These are phyloP conservation scores for Myxocyprinus asiaticus DNA, from an alignment of 2,113 vertebrate species.

Conservation along the genomic window DNA sequence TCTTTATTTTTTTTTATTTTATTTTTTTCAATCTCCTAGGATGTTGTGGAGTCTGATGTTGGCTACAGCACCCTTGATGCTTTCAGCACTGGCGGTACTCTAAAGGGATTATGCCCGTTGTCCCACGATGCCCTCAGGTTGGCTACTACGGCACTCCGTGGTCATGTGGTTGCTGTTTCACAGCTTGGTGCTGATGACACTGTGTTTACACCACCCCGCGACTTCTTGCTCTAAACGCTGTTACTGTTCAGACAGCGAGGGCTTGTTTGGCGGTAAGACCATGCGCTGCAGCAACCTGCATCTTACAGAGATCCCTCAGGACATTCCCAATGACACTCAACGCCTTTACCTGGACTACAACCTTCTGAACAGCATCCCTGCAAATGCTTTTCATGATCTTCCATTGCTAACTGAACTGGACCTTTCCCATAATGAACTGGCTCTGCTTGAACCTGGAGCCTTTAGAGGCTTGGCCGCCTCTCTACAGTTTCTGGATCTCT, in stretches of 20 bases:
- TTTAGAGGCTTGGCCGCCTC: constrained; percentile 84
- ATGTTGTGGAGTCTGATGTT: constrained; percentile 60
- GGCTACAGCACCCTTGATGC: constrained; percentile 31
- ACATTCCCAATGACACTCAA: constrained; percentile 91
- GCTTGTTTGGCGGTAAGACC: constrained; percentile 75
- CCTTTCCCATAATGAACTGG: constrained; percentile 89
- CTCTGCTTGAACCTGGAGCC: constrained; percentile 81
- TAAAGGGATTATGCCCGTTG: constrained; percentile 65
- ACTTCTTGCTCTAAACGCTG: constrained; percentile 83
- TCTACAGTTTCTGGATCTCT: constrained; percentile 86
- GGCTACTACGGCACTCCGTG: constrained; percentile 74
- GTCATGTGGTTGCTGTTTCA: constrained; percentile 83
- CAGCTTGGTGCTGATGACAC: constrained; percentile 83
- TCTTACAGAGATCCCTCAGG: constrained; percentile 84
- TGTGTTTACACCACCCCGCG: constrained; percentile 74
- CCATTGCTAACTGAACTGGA: constrained; percentile 87
- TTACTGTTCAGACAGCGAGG: constrained; percentile 86
- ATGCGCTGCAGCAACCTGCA: constrained; percentile 92
- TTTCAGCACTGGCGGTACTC: constrained; percentile 49
- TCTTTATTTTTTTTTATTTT: no score
- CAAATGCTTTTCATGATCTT: constrained; percentile 85
- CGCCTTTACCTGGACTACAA: constrained; percentile 95
- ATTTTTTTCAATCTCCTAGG: constrained; percentile 57
- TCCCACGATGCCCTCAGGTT: constrained; percentile 69
- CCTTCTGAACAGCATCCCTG: constrained; percentile 82